Evolutionary conservation across 2,797 vertebrate species (phyloP).

Genomic region (Epinephelus coioides): DNA sequence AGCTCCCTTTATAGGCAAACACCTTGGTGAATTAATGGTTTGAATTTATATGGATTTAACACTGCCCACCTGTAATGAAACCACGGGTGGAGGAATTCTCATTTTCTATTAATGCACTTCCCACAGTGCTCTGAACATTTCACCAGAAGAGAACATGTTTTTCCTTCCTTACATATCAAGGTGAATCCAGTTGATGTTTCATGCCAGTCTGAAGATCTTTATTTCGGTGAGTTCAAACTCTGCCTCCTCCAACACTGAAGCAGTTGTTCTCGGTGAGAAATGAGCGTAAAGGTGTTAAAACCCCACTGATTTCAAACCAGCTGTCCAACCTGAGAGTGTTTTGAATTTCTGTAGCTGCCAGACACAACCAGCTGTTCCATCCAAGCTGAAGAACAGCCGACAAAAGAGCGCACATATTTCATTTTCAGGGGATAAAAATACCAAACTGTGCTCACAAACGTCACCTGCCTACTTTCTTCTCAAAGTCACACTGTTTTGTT

Average conservation of each 20-base stretch:
- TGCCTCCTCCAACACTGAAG: not conserved
- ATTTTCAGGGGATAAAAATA: not conserved
- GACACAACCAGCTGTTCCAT: not conserved
- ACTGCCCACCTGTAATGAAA: constrained; percentile 39
- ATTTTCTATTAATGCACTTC: constrained; percentile 45
- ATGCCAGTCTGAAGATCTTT: not conserved
- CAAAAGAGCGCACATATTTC: not conserved
- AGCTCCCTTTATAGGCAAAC: not conserved
- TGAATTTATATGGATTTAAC: constrained; percentile 37
- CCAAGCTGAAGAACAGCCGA: not conserved
- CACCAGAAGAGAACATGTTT: no score
- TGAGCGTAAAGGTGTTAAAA: not conserved
- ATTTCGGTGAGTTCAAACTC: not conserved
- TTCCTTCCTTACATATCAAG: not conserved
- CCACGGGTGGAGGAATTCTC: constrained; percentile 45
- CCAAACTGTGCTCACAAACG: not conserved
- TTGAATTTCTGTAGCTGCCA: not conserved
- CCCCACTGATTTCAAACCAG: not conserved
- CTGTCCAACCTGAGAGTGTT: not conserved
- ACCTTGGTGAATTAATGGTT: constrained; percentile 19
- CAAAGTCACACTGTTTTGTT: constrained; percentile 5
- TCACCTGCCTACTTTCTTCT: not conserved
- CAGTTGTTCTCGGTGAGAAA: not conserved
- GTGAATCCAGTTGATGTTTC: not conserved
- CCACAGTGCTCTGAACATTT: constrained; percentile 21